Evolutionary conservation across 2,113 vertebrate species (phyloP).

Genomic region (Petrocephalus zakoni): DNA sequence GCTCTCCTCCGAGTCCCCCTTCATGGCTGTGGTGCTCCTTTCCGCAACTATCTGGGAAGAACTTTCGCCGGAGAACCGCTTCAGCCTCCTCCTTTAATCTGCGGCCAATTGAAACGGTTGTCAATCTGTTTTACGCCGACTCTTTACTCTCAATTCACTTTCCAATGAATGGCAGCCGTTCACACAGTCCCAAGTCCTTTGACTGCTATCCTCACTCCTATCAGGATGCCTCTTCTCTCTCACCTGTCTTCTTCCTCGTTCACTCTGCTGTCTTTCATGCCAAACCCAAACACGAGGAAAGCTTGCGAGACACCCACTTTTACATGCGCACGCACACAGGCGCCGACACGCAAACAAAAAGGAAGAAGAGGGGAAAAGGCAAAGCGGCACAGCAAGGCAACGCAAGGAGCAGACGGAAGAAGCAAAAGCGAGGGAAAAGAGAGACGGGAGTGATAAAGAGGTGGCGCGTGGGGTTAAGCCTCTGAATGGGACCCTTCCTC

Average conservation of each 20-base stretch:
- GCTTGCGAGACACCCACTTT: constrained; percentile 60
- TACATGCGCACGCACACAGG: constrained; percentile 9
- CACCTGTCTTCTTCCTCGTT: constrained; percentile 39
- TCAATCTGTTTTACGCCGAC: constrained; percentile 40
- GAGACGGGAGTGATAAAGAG: constrained; percentile 30
- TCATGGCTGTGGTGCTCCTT: constrained; percentile 57
- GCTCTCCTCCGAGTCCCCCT: constrained; percentile 69
- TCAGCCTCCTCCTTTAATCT: constrained; percentile 37
- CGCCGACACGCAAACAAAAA: constrained; percentile 14
- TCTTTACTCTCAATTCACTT: constrained; percentile 47
- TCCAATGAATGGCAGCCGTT: constrained; percentile 41
- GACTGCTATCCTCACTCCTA: constrained; percentile 18
- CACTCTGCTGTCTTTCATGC: constrained; percentile 54
- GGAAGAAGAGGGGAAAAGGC: constrained; percentile 35
- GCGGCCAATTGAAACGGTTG: constrained; percentile 43
- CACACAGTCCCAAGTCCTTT: constrained; percentile 40
- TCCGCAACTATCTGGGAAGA: constrained; percentile 37
- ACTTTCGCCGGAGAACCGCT: constrained; percentile 43
- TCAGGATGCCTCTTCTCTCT: constrained; percentile 21
- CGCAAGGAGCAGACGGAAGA: constrained; percentile 38
- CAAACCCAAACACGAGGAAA: constrained; percentile 56
- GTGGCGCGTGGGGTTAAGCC: constrained; percentile 49
- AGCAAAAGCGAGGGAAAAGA: constrained; percentile 41
- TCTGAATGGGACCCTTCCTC: constrained; percentile 67
- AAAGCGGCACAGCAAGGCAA: constrained; percentile 47